phyloP scores from a whole-genome alignment of 2,797 vertebrate species.

The Brachyalestes nurse region DNA sequence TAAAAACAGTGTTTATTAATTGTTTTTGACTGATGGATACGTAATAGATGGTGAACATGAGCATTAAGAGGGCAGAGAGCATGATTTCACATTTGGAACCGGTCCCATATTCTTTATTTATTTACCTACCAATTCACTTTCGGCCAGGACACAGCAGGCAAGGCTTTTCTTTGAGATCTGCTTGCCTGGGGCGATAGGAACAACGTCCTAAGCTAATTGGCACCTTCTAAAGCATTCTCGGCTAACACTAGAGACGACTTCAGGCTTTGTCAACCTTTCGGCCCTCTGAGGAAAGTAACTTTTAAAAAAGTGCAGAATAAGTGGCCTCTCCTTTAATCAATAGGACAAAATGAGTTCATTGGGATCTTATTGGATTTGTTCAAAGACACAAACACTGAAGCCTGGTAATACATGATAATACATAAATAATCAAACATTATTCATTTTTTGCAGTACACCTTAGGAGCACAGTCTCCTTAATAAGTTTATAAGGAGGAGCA shows the following conservation, averaged over 20 bases:
- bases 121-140: not conserved
- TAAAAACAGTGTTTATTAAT: too few species aligned
- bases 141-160: not conserved
- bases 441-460: too few species aligned
- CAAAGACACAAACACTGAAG: too few species aligned
- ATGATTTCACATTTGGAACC: not conserved
- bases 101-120: not conserved
- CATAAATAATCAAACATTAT: too few species aligned
- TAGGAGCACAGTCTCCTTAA: too few species aligned
- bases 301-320: not conserved
- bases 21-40: not conserved
- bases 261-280: not conserved
- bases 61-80: not conserved
- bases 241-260: not conserved
- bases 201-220: constrained; percentile 14
- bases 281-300: not conserved
- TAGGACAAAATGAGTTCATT: not conserved
- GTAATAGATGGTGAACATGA: not conserved
- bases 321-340: too few species aligned
- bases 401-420: too few species aligned
- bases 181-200: not conserved
- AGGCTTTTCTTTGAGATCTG: constrained; percentile 1
- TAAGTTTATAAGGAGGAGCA: too few species aligned
- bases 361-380: not conserved
- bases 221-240: not conserved